phyloP scores from a whole-genome alignment of 2,888 invertebrate genomes.

The Sphecodes monilicornis region DNA sequence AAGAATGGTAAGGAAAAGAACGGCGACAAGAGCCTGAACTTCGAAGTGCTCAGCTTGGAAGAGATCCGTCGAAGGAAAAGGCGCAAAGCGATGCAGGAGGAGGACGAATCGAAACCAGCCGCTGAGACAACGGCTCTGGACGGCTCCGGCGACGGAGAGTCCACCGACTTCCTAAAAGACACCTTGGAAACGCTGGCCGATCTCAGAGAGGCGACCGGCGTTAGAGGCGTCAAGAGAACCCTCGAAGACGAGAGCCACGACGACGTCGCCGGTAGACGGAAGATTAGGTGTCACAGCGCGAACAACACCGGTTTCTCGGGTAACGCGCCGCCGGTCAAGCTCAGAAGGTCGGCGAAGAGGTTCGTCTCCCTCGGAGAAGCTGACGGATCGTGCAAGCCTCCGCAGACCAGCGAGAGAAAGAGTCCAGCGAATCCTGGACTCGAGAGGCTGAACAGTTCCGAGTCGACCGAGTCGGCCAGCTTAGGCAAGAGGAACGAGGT shows the following conservation, averaged over 20 bases:
- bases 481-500: conserved; percentile 63
- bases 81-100: conserved; percentile 24
- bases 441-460: conserved; percentile 11
- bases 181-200: conserved; percentile 83
- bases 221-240: conserved; percentile 43
- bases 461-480: background rate
- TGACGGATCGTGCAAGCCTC: background rate
- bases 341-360: conserved; percentile 64
- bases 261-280: conserved; percentile 21
- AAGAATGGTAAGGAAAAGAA: conserved; percentile 36
- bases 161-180: conserved; percentile 60
- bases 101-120: background rate
- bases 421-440: background rate
- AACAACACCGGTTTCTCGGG: background rate
- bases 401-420: background rate
- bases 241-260: conserved; percentile 44
- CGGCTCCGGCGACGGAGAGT: conserved; percentile 1
- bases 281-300: background rate
- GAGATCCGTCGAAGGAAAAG: conserved; percentile 83
- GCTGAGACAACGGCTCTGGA: background rate
- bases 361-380: background rate
- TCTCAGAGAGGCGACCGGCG: conserved; percentile 76
- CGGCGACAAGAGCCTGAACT: conserved; percentile 78
- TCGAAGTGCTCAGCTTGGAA: conserved; percentile 85
- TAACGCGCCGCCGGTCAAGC: conserved; percentile 72